phyloP scores from a whole-genome alignment of 1,140 invertebrate genomes.

The Trachymyrmex septentrionalis region DNA sequence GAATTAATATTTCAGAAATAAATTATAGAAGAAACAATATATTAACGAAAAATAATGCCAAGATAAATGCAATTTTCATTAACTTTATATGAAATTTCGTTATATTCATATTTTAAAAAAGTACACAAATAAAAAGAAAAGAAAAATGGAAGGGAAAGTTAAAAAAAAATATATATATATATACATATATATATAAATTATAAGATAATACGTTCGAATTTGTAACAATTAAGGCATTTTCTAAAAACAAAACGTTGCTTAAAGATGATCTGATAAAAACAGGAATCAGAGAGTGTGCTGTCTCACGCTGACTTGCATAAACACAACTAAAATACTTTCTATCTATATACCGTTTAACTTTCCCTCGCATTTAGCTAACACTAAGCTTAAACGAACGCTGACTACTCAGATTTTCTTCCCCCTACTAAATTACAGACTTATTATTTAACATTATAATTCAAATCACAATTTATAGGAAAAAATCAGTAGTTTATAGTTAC shows the following conservation, averaged over 20 bases:
- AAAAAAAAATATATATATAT: too few species aligned
- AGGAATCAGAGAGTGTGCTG: background rate
- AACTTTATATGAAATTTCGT: background rate
- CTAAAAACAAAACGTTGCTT: background rate
- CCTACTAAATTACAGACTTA: background rate
- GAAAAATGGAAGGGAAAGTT: background rate
- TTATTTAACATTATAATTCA: background rate
- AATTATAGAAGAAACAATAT: too few species aligned
- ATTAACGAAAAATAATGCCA: background rate
- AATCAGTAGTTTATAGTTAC: background rate
- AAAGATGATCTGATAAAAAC: background rate
- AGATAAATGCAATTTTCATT: background rate
- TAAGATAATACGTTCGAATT: background rate
- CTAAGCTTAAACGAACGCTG: background rate
- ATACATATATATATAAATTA: too few species aligned
- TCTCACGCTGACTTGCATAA: conserved; percentile 33
- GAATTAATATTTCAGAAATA: too few species aligned
- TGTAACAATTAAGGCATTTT: background rate
- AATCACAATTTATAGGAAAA: background rate
- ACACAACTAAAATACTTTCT: conserved; percentile 3
- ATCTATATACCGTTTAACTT: conserved; percentile 13
- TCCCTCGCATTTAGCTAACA: background rate
- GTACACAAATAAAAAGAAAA: background rate
- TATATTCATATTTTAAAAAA: background rate
- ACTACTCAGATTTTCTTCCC: background rate